Conservation (phyloP, 92 coral and sea anemone species). For the Epizoanthus ramosus region DNA sequence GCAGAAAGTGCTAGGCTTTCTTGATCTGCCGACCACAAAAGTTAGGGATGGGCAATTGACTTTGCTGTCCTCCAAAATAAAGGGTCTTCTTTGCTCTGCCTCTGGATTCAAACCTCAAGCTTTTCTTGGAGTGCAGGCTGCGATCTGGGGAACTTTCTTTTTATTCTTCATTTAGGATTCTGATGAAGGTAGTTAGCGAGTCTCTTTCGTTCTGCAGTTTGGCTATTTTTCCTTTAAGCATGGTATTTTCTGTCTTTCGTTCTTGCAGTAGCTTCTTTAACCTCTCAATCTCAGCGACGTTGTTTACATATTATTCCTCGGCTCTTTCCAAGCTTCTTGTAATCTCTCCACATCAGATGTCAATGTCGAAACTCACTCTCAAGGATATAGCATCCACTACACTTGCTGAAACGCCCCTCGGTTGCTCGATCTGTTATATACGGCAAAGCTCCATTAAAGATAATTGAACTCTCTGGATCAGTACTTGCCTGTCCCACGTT, state of each 20-base stretch:
- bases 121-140: not conserved
- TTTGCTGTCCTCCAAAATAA: too few relatives aligned
- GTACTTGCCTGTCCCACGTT: conserved; percentile 20
- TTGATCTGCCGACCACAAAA: too few relatives aligned
- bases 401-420: conserved; percentile 18
- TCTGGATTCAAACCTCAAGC: too few relatives aligned
- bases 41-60: too few relatives aligned
- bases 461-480: conserved; percentile 31
- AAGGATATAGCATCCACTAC: conserved; percentile 35
- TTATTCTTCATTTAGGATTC: conserved; percentile 43
- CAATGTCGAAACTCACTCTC: conserved; percentile 12
- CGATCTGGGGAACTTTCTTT: not conserved
- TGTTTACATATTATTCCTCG: conserved; percentile 37
- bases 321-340: conserved; percentile 26
- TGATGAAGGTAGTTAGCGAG: conserved; percentile 29
- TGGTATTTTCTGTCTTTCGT: conserved; percentile 25
- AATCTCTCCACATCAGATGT: conserved; percentile 22
- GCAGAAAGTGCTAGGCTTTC: too few relatives aligned
- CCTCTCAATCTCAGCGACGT: conserved; percentile 34
- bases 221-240: conserved; percentile 13
- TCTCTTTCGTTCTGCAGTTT: conserved; percentile 20
- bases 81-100: too few relatives aligned
- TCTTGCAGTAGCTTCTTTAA: conserved; percentile 24
- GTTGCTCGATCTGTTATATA: conserved; percentile 3
- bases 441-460: conserved; percentile 24